Conservation (phyloP, 2,113 vertebrate genomes). For the Platichthys stellatus region DNA sequence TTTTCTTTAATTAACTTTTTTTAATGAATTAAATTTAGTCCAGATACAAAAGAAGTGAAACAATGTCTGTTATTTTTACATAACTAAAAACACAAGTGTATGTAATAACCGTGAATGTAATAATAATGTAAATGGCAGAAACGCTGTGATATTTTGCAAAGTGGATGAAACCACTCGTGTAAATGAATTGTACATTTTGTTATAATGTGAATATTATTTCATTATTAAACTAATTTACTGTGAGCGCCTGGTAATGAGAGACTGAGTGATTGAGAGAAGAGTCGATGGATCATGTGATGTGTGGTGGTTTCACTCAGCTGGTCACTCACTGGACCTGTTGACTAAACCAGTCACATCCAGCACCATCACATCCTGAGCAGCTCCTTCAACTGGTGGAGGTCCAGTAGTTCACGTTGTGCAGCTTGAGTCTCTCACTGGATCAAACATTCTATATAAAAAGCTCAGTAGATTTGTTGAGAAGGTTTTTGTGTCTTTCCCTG, state of each 20-base stretch:
- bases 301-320: too few species aligned
- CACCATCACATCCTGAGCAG: too few species aligned
- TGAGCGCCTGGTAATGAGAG: constrained; percentile 10
- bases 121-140: constrained; percentile 14
- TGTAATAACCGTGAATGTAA: constrained; percentile 16
- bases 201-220: constrained; percentile 1
- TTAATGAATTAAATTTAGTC: not conserved
- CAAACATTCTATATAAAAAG: too few species aligned
- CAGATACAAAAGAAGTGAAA: constrained; percentile 50
- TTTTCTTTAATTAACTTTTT: constrained; percentile 8
- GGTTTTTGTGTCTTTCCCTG: too few species aligned
- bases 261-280: not conserved
- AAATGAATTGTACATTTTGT: constrained; percentile 32
- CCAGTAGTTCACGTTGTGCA: too few species aligned
- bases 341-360: too few species aligned
- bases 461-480: too few species aligned
- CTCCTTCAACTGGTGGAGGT: too few species aligned
- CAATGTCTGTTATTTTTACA: constrained; percentile 7
- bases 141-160: constrained; percentile 23
- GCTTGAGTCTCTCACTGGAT: too few species aligned
- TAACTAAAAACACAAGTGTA: constrained; percentile 21
- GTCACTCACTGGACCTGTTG: too few species aligned
- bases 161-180: constrained; percentile 28
- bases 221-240: constrained; percentile 25
- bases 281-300: not conserved